Evolutionary conservation across 2,888 invertebrate genomes (phyloP).

Genomic region (Cotesia congregata): DNA sequence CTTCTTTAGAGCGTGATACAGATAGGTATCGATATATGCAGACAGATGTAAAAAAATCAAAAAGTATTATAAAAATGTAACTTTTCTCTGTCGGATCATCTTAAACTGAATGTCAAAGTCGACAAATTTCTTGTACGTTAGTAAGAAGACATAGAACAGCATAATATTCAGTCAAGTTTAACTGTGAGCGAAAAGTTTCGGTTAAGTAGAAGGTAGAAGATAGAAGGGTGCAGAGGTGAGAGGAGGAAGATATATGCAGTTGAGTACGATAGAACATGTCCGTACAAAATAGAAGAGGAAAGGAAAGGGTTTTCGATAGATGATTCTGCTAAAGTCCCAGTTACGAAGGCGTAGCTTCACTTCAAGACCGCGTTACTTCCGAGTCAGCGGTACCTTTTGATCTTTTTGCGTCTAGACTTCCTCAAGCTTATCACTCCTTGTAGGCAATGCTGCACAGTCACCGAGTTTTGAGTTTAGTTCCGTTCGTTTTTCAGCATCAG

Average conservation of each 20-base stretch:
- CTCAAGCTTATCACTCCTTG: slow-evolving; percentile 41
- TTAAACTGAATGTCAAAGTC: slow-evolving; percentile 53
- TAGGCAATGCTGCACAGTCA: slow-evolving; percentile 23
- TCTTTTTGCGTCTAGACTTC: slow-evolving; percentile 60
- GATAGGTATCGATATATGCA: too few species aligned
- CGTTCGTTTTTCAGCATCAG: slow-evolving; percentile 26
- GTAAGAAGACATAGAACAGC: slow-evolving; percentile 45
- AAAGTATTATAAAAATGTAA: too few species aligned
- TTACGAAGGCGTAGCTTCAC: slow-evolving; percentile 38
- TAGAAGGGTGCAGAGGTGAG: slow-evolving; percentile 29
- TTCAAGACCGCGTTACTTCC: slow-evolving; percentile 61
- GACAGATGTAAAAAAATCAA: too few species aligned
- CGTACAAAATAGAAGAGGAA: slow-evolving; percentile 19
- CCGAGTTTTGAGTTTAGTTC: not conserved
- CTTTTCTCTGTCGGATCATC: slow-evolving; percentile 10
- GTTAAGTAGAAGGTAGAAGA: slow-evolving; percentile 25
- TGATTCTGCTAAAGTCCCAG: slow-evolving; percentile 40
- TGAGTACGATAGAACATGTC: slow-evolving; percentile 13
- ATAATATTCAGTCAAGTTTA: slow-evolving; percentile 45
- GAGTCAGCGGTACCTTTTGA: slow-evolving; percentile 63
- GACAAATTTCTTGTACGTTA: slow-evolving; percentile 49
- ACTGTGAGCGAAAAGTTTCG: slow-evolving; percentile 32
- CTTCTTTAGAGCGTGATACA: too few species aligned
- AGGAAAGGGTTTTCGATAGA: slow-evolving; percentile 35
- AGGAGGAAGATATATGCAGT: slow-evolving; percentile 25